These are phyloP conservation scores for Hafferia zeledoni DNA, from an alignment of 2,797 vertebrate genomes.

Conservation along the genomic window DNA sequence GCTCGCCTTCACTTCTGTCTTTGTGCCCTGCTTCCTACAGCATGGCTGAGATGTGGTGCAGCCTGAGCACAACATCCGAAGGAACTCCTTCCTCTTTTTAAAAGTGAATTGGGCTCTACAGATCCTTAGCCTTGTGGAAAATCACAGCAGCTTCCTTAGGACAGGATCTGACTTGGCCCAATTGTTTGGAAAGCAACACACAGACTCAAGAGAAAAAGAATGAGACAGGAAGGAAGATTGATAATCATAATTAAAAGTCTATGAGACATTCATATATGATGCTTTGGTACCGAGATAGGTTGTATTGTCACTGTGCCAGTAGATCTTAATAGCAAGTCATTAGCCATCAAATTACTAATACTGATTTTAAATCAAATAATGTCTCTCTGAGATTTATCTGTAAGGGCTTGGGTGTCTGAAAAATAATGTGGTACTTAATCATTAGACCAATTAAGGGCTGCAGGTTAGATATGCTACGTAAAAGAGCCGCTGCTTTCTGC, in stretches of 20 bases:
- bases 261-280: background rate
- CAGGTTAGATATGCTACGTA: background rate
- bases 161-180: background rate
- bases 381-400: constrained; percentile 26
- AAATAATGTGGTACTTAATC: constrained; percentile 61
- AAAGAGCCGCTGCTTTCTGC: background rate
- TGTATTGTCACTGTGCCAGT: background rate
- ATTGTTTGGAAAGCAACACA: background rate
- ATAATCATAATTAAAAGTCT: constrained; percentile 50
- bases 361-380: constrained; percentile 53
- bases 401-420: constrained; percentile 33
- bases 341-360: constrained; percentile 40
- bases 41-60: background rate
- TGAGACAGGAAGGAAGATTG: constrained; percentile 22
- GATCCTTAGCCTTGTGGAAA: background rate
- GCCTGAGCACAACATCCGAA: background rate
- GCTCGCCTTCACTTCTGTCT: background rate
- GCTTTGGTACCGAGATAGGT: background rate
- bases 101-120: background rate
- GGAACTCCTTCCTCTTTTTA: background rate
- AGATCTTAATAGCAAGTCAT: constrained; percentile 45
- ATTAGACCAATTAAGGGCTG: constrained; percentile 20
- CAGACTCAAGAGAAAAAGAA: background rate
- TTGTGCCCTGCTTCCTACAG: background rate
- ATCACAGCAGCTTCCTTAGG: background rate